Evolutionary conservation across 2,113 vertebrate species (phyloP), one percentile per base, ranked within the genome.

Genomic region (Lonchura striata): DNA sequence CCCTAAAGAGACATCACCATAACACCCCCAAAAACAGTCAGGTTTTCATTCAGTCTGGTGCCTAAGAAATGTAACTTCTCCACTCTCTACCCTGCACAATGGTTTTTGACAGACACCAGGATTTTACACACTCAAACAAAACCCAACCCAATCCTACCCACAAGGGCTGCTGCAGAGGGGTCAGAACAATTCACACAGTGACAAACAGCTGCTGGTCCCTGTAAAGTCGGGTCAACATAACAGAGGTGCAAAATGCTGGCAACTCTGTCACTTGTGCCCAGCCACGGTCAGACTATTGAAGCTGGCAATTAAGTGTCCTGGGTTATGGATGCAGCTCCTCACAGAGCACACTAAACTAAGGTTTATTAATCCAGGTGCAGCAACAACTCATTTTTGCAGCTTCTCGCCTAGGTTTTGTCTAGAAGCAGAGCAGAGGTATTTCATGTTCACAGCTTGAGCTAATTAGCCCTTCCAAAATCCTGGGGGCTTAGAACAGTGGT

Each of bases 381-480:
- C n/a, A 81, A 31, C 64, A 81, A 74, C 59, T 78, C 46, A 4
- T 59, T 86, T 90, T 65, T 78, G 60, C 39, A 16, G 39, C 72
- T 82, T 82, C 93, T 84, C 23, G 8, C 33, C 56, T 42, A 81
- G 25, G 42, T 87, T 89, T 92, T 84, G 56, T 78, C 77, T 63
- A 39, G 56, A 60, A 84, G 72, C 64, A 71, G 72, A 91, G 53
- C 42, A 66, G 47, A 86, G 11, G 14, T 86, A 74, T 89, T 89
- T 89, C 53, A 70, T 63, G 81, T 47, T 89, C 81, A 74, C 89
- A 81, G 59, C 39, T 35, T 27, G 18, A 81, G 69, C 37, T 91
- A 84, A 94, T 94, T 78, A 78, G 74, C 56, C 52, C 52, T 84
- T 78, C 33, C 77, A 82, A 69, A 91, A 84, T 87, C 23, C 60